Conservation (phyloP, 2,113 vertebrate genomes). For the Corythaeola cristata region DNA sequence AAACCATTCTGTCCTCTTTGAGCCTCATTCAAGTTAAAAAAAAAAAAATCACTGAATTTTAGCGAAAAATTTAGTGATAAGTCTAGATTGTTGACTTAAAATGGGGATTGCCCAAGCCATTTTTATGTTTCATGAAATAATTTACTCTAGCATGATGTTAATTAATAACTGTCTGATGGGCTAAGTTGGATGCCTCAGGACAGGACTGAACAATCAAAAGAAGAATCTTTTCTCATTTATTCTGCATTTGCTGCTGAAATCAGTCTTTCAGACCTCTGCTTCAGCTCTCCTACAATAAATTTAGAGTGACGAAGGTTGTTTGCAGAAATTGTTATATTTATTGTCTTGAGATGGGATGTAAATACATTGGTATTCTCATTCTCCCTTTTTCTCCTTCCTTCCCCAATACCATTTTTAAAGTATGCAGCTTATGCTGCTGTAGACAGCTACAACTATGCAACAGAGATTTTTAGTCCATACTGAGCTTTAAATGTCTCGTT, state of each 20-base stretch:
- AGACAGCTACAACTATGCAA: neutral
- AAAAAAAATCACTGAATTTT: neutral
- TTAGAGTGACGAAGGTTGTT: neutral
- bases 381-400: neutral
- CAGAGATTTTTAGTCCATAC: neutral
- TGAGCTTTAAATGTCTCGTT: neutral
- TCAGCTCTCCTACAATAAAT: neutral
- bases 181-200: neutral
- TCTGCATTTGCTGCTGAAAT: neutral
- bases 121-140: neutral
- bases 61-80: neutral
- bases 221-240: neutral
- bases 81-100: neutral
- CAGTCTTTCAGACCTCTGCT: neutral
- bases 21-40: neutral
- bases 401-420: neutral
- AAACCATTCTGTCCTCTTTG: neutral
- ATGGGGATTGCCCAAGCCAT: neutral
- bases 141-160: neutral
- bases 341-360: neutral
- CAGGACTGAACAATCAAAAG: neutral
- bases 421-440: neutral
- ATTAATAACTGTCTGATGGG: neutral
- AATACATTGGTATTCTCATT: neutral
- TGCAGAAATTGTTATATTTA: neutral